Percentiles rank a stretch among this genome's conserved stretches.
These are phyloP conservation scores for Danaus chrysippus DNA, from an alignment of 2,888 invertebrate genomes.

Conservation along the genomic window DNA sequence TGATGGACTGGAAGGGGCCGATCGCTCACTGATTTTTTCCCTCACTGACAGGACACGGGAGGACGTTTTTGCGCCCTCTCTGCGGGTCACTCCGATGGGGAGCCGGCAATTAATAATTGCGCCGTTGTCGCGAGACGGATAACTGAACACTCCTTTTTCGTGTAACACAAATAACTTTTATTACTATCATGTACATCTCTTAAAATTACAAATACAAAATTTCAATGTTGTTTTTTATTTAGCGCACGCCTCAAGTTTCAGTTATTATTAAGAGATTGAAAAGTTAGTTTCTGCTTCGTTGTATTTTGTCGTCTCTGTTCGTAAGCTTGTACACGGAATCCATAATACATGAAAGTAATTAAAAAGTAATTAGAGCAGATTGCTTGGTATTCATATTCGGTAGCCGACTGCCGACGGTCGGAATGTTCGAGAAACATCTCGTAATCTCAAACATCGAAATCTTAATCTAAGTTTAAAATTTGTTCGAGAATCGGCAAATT, in stretches of 20 bases:
- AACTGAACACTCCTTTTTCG: slow-evolving; percentile 58
- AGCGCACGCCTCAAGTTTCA: not conserved
- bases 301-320: slow-evolving; percentile 19
- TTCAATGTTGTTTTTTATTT: not conserved
- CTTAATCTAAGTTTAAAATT: slow-evolving; percentile 79
- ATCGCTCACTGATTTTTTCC: slow-evolving; percentile 80
- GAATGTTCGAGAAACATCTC: slow-evolving; percentile 67
- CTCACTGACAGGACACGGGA: slow-evolving; percentile 77
- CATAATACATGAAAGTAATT: slow-evolving; percentile 67
- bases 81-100: slow-evolving; percentile 56
- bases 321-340: slow-evolving; percentile 32
- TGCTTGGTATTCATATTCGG: slow-evolving; percentile 71
- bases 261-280: not conserved
- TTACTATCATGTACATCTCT: slow-evolving; percentile 29
- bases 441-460: slow-evolving; percentile 73
- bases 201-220: slow-evolving; percentile 31
- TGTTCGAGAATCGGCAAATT: slow-evolving; percentile 77
- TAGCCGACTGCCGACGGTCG: slow-evolving; percentile 59
- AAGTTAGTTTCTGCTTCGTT: not conserved
- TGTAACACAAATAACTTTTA: slow-evolving; percentile 27
- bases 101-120: slow-evolving; percentile 75
- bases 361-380: slow-evolving; percentile 74
- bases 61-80: slow-evolving; percentile 76
- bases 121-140: slow-evolving; percentile 36
- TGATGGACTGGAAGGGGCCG: slow-evolving; percentile 80